phyloP scores from a whole-genome alignment of 2,113 vertebrate species.

The Lichenostomus cassidix region DNA sequence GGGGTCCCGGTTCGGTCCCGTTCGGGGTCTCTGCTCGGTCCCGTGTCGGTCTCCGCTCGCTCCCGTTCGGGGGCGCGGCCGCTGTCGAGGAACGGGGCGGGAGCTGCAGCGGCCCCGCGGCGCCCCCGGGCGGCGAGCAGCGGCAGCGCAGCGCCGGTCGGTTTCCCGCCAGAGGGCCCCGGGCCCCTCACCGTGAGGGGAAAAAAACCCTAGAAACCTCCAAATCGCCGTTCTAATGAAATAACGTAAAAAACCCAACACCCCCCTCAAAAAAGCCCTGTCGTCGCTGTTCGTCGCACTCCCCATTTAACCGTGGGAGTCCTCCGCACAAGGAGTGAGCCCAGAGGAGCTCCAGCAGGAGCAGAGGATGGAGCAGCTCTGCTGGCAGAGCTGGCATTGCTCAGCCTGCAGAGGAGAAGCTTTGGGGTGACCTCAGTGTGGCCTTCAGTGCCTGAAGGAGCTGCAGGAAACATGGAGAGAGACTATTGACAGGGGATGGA shows the following conservation, averaged over 20 bases:
- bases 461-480: background rate
- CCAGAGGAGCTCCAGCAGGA: background rate
- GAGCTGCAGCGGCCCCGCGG: too few species aligned
- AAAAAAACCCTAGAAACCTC: fast-evolving
- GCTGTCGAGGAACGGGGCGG: too few species aligned
- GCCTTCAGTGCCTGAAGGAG: background rate
- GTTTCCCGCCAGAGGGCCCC: background rate
- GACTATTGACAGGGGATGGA: background rate
- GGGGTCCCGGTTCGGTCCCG: too few species aligned
- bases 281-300: background rate
- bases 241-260: too few species aligned
- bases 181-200: background rate
- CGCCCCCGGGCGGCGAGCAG: too few species aligned
- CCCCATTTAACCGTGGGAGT: background rate
- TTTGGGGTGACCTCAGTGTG: background rate
- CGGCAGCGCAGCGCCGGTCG: too few species aligned
- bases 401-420: background rate
- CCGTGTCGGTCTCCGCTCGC: too few species aligned
- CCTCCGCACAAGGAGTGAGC: background rate
- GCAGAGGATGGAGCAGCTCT: background rate
- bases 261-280: background rate
- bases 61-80: too few species aligned
- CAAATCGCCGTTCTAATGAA: background rate
- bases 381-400: background rate
- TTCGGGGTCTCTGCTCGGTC: too few species aligned